Conservation (phyloP, 1,140 invertebrate species). For the Musca vetustissima region DNA sequence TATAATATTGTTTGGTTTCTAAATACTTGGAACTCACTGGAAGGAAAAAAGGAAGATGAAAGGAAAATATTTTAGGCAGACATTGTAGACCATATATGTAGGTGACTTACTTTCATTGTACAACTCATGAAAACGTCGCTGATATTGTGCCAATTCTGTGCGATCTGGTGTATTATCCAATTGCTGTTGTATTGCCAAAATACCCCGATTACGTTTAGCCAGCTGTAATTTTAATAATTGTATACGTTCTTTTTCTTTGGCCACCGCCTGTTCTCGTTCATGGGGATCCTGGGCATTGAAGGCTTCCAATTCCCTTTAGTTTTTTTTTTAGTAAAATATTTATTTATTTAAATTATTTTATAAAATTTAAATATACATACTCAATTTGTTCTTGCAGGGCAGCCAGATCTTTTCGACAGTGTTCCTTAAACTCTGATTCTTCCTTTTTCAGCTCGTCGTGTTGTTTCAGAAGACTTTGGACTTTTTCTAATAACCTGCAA, state of each 20-base stretch:
- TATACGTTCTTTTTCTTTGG: constrained; percentile 59
- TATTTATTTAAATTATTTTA: too few species aligned
- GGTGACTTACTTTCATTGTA: constrained; percentile 91
- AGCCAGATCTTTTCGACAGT: constrained; percentile 69
- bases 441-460: constrained; percentile 75
- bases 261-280: constrained; percentile 59
- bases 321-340: too few species aligned
- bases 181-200: constrained; percentile 74
- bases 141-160: constrained; percentile 92
- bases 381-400: constrained; percentile 62
- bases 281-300: constrained; percentile 57
- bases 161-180: constrained; percentile 90
- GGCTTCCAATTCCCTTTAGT: constrained; percentile 60
- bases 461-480: constrained; percentile 67
- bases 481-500: constrained; percentile 63
- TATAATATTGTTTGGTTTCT: constrained; percentile 97
- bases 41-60: constrained; percentile 6
- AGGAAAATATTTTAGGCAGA: constrained; percentile 14
- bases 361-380: constrained; percentile 51
- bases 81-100: too few species aligned
- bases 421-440: constrained; percentile 73
- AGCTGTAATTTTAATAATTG: constrained; percentile 62
- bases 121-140: constrained; percentile 91
- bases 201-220: constrained; percentile 81
- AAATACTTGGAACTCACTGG: constrained; percentile 90